Evolutionary conservation across 1,140 invertebrate genomes (phyloP), one percentile per base, ranked within the genome.

Genomic region (Drusus annulatus): DNA sequence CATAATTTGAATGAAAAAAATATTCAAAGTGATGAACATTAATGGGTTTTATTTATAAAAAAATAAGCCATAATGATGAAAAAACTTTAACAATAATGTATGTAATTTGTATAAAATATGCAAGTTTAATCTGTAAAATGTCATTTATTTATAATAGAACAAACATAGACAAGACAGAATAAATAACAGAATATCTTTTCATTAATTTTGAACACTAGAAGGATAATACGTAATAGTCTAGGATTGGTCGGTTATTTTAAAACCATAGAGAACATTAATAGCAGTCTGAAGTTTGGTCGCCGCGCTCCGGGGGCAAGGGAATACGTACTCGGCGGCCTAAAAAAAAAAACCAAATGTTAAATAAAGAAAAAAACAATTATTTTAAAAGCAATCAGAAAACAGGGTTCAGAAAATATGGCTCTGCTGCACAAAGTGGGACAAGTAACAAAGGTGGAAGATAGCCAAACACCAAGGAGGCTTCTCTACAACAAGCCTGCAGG

Each of bases 231-330:
- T 25, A 65, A 31, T 28, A 65, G 62, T 10, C 50, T 71, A 71
- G 68, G 17, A 51, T 71, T 52, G 68, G 68, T 58, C 71, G 31
- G 23, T 50, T 71, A 45, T 45, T 45, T 45, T 13, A 50, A 71
- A 71, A 50, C 45, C 16, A 58, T 56, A 58, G 52, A 28, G 71
- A 75, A 52, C 36, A 51, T 50, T 79, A 83, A 68, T 83, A 83
- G 52, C 80, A 83, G 78, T 83, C 82, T 63, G 79, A 76, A 65
- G 82, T 75, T 77, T 83, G 80, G 45, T 83, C 82, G 28, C 65
- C 76, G 52, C 80, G 77, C 75, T n/a, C 82, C 71, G 16, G 82
- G 82, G 21, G 82, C 82, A 4, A 83, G 54, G 76, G 82, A 83
- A 58, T 83, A 83, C 16, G 82, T 80, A 51, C 80, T 83, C 15